Conservation (phyloP, 2,888 invertebrate species). For the Cybosia mesomella region DNA sequence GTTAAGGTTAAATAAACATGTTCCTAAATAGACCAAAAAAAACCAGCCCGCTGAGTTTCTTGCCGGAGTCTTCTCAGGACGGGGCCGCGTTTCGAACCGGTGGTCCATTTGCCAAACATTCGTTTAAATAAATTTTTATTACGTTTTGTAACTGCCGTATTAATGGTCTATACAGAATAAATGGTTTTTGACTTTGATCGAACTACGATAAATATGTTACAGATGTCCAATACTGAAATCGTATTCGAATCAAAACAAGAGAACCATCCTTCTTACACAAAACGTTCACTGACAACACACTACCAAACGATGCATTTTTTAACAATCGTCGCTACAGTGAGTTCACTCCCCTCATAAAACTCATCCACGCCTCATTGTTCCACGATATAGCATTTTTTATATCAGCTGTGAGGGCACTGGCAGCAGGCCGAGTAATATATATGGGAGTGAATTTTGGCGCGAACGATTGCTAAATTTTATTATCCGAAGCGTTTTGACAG, state of each 20-base stretch:
- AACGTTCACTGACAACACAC: neutral
- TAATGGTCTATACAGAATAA: no score
- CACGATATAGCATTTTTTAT: slow-evolving; percentile 28
- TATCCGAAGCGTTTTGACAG: neutral
- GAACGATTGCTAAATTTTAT: neutral
- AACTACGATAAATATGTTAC: no score
- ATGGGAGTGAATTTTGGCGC: neutral
- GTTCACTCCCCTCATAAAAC: slow-evolving; percentile 39
- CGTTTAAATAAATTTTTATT: no score
- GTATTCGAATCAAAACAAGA: neutral
- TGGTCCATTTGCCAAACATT: no score
- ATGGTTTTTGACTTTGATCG: no score
- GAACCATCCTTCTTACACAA: neutral
- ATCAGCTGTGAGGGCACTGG: neutral
- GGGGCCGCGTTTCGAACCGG: no score
- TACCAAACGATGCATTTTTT: slow-evolving; percentile 37
- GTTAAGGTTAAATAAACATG: no score
- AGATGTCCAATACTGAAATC: neutral
- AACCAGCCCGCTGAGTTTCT: no score
- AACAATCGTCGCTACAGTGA: slow-evolving; percentile 32
- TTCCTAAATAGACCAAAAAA: no score
- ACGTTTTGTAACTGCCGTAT: no score
- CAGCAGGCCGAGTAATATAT: no score
- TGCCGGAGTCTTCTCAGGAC: no score
- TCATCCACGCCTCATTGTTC: slow-evolving; percentile 33